Conservation (phyloP, 2,113 vertebrate genomes). For the Martes martes region DNA sequence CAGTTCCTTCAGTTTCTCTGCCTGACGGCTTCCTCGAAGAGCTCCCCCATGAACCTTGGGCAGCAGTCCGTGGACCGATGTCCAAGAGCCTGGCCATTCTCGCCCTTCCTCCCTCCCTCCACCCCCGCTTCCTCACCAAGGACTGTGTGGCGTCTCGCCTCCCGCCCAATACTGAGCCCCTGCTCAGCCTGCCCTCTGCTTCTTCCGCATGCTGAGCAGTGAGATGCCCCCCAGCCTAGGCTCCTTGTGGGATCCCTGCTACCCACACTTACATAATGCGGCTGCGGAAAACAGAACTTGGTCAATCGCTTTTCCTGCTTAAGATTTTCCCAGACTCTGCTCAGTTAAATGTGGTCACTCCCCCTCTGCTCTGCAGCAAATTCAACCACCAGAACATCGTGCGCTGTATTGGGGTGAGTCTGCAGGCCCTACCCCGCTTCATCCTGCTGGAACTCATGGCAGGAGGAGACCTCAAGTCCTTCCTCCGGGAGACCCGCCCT, state of each 20-base stretch:
- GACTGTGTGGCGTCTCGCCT: not conserved
- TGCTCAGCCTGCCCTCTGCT: not conserved
- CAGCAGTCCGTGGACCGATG: fast-evolving
- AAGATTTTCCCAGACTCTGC: not conserved
- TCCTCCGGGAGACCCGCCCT: conserved; percentile 95
- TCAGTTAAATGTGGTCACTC: not conserved
- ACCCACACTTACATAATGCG: fast-evolving
- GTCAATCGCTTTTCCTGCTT: not conserved
- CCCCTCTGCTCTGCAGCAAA: conserved; percentile 86
- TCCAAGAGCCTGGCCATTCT: not conserved
- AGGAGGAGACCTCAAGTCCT: conserved; percentile 96
- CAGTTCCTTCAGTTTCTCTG: not conserved
- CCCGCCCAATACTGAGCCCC: not conserved
- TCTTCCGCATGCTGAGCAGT: not conserved
- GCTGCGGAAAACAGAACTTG: not conserved
- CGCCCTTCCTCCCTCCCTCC: not conserved
- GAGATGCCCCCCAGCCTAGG: not conserved
- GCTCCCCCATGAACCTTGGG: not conserved
- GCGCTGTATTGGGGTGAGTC: conserved; percentile 95
- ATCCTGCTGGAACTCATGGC: conserved; percentile 98
- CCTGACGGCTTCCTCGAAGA: not conserved
- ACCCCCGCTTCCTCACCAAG: not conserved
- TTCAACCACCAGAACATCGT: conserved; percentile 99
- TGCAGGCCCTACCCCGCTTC: conserved; percentile 96
- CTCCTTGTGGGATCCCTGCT: not conserved